Evolutionary conservation across 2,113 vertebrate genomes (phyloP), one percentile per base, ranked within the genome.

Genomic region (Podilymbus podiceps): DNA sequence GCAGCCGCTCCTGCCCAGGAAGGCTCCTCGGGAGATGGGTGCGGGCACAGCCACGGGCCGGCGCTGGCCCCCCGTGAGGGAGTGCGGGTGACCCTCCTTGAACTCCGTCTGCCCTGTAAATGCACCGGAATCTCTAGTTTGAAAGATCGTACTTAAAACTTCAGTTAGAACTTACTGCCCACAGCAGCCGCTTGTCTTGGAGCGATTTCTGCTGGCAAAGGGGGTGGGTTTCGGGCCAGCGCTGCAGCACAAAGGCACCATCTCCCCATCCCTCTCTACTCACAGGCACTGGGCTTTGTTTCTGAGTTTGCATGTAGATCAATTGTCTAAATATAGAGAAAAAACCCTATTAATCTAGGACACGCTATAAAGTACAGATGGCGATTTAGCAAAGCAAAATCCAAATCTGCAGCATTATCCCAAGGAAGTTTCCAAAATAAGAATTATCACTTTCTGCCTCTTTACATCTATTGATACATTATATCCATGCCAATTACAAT

Each of bases 271-370:
- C 33, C 60, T 38, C n/a, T 44, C 4, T 7, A 15, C 3, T 3
- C 35, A 8, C 0, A 0, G 12, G 24, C 6, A 62, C 12, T 33
- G 23, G 7, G 27, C 18, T 17, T 58, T 31, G 12, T 38, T 46
- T 73, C 49, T 6, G 23, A 38, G 25, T 72, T 49, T 76, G 53
- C 42, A 56, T 85, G 53, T 21, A 72, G 71, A 49, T 64, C n/a
- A 40, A 11, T 40, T 85, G 31, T 9, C 46, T 74, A 83, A 64
- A 84, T 52, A 50, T 12, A 56, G 33, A 66, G 3, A 13, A 50
- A 87, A 85, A n/a, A 8, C 23, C 38, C 38, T 35, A 30, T 30
- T 77, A 33, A 90, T 85, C 66, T 78, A 87, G 85, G 82, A 52
- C 31, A n/a, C 8, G 3, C 9, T 46, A 50, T 84, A 64, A 84